A percentile compares a stretch with the other conserved stretches of the same genome.
Evolutionary conservation across 2,797 vertebrate species (phyloP).

Genomic region (Caiman crocodilus): DNA sequence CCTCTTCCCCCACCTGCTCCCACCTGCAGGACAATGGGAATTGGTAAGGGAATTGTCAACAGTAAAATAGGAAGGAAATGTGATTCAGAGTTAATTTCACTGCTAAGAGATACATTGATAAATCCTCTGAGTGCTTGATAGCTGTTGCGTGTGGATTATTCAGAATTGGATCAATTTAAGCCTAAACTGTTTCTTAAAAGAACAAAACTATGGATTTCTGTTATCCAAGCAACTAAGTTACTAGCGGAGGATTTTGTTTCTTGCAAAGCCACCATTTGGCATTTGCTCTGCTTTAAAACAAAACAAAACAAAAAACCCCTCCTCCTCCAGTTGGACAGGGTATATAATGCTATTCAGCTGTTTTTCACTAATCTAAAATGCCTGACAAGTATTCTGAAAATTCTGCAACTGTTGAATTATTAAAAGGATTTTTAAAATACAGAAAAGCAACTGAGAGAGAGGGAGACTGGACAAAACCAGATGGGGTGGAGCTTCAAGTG

Average conservation of each 20-base stretch:
- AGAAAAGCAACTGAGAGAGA: not conserved
- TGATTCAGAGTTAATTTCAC: not conserved
- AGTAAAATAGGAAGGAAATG: not conserved
- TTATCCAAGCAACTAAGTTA: not conserved
- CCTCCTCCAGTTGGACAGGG: not conserved
- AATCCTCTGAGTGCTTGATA: rapidly evolving
- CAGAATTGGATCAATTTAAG: not conserved
- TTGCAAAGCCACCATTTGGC: not conserved
- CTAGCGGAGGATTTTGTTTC: not conserved
- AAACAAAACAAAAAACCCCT: not conserved
- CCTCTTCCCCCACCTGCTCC: not conserved
- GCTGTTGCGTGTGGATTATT: not conserved
- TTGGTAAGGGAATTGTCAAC: not conserved
- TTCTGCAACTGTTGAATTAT: conserved; percentile 48
- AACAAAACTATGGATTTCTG: not conserved
- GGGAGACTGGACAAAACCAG: conserved; percentile 34
- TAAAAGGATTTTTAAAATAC: conserved; percentile 20
- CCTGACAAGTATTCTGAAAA: conserved; percentile 15
- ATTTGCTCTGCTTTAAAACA: not conserved
- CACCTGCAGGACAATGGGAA: rapidly evolving
- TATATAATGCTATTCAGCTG: conserved; percentile 16
- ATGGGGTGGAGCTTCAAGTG: conserved; percentile 42
- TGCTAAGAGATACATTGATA: not conserved
- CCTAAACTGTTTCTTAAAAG: not conserved
- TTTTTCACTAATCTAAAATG: not conserved